Percentiles rank a stretch among this genome's conserved stretches.
These are phyloP conservation scores for Marcusenius ussheri DNA, from an alignment of 2,113 vertebrate genomes.

Conservation along the genomic window DNA sequence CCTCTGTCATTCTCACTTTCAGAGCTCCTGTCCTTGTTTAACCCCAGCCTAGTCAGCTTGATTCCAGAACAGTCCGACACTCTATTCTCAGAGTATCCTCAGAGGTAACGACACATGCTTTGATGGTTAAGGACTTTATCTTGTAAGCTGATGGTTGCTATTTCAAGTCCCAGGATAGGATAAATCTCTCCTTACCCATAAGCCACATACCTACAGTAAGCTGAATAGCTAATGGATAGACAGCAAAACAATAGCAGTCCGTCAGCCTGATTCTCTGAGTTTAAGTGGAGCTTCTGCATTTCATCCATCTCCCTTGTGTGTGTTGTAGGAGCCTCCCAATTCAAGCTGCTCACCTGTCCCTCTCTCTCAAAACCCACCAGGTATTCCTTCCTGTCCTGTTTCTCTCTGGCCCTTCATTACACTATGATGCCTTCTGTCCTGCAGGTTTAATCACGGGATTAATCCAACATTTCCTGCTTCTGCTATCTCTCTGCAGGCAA, in stretches of 20 bases:
- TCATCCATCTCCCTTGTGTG: background rate
- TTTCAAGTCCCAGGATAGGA: background rate
- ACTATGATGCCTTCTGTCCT: background rate
- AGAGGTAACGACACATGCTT: slow-evolving; percentile 39
- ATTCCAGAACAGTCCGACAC: slow-evolving; percentile 21
- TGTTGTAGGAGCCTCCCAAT: slow-evolving; percentile 48
- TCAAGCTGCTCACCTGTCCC: slow-evolving; percentile 41
- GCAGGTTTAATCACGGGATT: background rate
- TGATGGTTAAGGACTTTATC: background rate
- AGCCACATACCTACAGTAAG: background rate
- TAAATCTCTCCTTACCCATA: background rate
- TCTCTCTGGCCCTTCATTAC: background rate
- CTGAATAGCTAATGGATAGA: background rate
- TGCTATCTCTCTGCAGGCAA: slow-evolving; percentile 34
- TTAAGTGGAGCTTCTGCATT: background rate
- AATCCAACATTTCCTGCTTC: background rate
- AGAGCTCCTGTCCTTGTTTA: slow-evolving; percentile 60
- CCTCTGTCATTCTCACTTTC: slow-evolving; percentile 11
- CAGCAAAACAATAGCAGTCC: background rate
- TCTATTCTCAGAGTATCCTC: slow-evolving; percentile 14
- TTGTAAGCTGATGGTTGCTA: background rate
- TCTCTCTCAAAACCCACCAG: slow-evolving; percentile 38
- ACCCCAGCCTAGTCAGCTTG: slow-evolving; percentile 36
- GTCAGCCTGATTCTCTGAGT: background rate
- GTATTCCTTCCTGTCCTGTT: slow-evolving; percentile 28